Evolutionary conservation across 2,797 vertebrate genomes (phyloP).

Genomic region (Coluber constrictor): DNA sequence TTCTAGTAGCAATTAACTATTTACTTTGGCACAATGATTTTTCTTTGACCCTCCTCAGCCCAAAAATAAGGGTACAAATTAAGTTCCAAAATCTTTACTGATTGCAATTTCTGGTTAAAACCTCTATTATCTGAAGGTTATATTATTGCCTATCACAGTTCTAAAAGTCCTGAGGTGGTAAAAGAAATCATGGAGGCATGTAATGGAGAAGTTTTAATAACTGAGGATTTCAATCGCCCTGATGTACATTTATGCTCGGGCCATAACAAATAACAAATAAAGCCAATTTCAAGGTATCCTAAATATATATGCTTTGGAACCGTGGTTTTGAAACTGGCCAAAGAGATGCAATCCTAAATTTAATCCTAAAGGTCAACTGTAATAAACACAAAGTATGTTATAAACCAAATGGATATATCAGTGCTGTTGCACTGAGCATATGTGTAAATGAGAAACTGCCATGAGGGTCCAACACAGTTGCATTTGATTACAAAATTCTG

Average conservation of each 20-base stretch:
- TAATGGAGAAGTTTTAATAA: background rate
- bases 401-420: background rate
- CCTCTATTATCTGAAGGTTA: background rate
- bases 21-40: background rate
- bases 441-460: background rate
- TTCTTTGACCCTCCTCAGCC: background rate
- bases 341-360: background rate
- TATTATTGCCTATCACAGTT: background rate
- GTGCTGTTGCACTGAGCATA: background rate
- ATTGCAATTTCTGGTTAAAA: background rate
- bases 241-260: background rate
- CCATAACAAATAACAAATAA: background rate
- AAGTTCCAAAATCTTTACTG: background rate
- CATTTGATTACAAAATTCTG: background rate
- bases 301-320: background rate
- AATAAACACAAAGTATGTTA: background rate
- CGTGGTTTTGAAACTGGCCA: background rate
- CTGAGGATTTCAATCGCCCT: background rate
- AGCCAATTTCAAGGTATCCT: background rate
- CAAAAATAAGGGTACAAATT: background rate
- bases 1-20: background rate
- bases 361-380: background rate
- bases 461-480: background rate
- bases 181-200: background rate
- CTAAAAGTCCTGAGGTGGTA: background rate